Conservation (phyloP, 1,140 invertebrate genomes). For the Dolichoris vasculosae region DNA sequence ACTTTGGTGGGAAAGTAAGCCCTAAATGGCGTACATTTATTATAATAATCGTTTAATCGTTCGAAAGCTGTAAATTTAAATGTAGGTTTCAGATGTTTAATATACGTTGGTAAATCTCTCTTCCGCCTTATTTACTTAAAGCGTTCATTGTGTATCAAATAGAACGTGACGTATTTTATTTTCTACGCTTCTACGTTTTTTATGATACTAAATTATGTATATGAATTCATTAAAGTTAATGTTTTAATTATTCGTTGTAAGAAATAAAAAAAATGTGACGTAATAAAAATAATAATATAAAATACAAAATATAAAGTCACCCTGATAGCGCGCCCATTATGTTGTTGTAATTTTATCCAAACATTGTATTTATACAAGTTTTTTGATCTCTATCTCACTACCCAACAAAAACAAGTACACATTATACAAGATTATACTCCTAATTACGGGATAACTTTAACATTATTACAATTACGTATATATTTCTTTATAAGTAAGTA, state of each 20-base stretch:
- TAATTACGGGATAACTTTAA: conserved; percentile 5
- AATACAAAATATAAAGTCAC: background rate
- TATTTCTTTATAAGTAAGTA: conserved; percentile 1
- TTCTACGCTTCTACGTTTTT: background rate
- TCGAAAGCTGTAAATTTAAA: too few species aligned
- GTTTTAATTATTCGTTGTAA: background rate
- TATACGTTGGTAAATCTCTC: too few species aligned
- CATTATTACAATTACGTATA: conserved; percentile 1
- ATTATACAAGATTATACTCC: conserved; percentile 12
- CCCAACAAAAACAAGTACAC: background rate
- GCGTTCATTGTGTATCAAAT: too few species aligned
- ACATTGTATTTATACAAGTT: conserved; percentile 13
- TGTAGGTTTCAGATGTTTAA: too few species aligned
- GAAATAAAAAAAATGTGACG: background rate
- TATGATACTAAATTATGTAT: background rate
- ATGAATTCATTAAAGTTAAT: background rate
- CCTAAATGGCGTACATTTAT: too few species aligned
- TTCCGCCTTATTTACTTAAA: too few species aligned
- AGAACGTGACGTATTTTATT: too few species aligned
- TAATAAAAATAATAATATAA: too few species aligned
- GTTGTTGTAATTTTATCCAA: conserved; percentile 14
- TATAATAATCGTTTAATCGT: too few species aligned
- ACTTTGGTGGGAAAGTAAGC: too few species aligned
- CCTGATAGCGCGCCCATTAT: background rate
- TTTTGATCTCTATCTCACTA: background rate